Evolutionary conservation across 2,797 vertebrate species (phyloP).

Genomic region (Ptychadena robeensis): DNA sequence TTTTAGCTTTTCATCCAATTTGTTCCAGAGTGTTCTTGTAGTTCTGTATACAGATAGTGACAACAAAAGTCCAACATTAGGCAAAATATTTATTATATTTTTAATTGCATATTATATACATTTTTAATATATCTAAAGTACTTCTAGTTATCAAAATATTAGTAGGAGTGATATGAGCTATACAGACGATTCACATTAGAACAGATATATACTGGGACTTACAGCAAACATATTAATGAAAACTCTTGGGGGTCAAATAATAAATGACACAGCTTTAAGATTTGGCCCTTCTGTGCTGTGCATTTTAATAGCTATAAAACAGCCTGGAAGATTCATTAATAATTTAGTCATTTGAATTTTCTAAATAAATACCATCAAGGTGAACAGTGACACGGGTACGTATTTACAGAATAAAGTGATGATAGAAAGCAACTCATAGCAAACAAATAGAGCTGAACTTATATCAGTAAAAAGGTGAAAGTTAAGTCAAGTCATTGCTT

Average conservation of each 20-base stretch:
- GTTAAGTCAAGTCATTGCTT: too few relatives aligned
- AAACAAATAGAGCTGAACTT: not conserved
- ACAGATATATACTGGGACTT: not conserved
- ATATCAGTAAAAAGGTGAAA: not conserved
- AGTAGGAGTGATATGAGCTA: constrained; percentile 8
- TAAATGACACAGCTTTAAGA: not conserved
- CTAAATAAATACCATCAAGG: not conserved
- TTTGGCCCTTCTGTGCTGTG: not conserved
- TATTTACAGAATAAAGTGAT: not conserved
- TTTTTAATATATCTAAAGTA: not conserved
- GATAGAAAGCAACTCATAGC: not conserved
- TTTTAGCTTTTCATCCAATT: too few relatives aligned
- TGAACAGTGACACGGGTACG: not conserved
- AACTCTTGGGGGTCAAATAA: not conserved
- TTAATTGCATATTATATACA: constrained; percentile 8
- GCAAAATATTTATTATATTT: not conserved
- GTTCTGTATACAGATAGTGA: too few relatives aligned
- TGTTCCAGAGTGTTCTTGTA: too few relatives aligned
- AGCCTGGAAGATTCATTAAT: not conserved
- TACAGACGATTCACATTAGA: not conserved
- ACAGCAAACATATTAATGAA: too few relatives aligned
- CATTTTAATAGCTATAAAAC: not conserved
- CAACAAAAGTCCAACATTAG: too few relatives aligned
- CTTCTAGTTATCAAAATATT: not conserved
- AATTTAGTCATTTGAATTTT: not conserved